These are phyloP conservation scores for Dryobates pubescens DNA, from an alignment of 2,797 vertebrate species.

Conservation along the genomic window DNA sequence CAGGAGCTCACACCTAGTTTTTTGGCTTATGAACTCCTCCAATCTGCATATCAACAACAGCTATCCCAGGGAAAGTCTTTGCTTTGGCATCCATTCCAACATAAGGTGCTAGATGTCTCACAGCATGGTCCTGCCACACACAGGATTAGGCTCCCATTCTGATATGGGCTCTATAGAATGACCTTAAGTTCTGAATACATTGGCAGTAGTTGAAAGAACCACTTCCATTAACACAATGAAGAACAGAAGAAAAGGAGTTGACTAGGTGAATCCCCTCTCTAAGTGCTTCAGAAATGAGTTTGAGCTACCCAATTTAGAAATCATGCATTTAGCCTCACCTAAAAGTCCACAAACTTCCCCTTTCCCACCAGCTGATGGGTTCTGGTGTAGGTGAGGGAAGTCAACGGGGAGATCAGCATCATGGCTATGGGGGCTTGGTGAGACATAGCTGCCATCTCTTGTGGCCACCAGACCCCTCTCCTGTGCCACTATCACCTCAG, in stretches of 20 bases:
- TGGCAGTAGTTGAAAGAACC: background rate
- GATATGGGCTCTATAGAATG: background rate
- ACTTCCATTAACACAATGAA: background rate
- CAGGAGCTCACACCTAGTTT: background rate
- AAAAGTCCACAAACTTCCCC: background rate
- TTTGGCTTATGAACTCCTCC: rapidly evolving
- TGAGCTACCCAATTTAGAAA: background rate
- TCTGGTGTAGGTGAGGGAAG: background rate
- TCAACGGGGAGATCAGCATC: background rate
- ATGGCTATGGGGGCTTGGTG: rapidly evolving
- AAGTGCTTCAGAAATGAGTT: background rate
- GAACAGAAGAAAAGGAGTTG: background rate
- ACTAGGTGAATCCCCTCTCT: background rate
- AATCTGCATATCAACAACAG: rapidly evolving
- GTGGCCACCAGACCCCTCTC: background rate
- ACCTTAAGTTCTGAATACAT: background rate
- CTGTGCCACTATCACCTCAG: background rate
- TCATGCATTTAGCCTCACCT: background rate
- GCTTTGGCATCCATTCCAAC: background rate
- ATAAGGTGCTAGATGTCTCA: rapidly evolving
- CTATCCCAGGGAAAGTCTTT: background rate
- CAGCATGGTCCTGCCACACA: background rate
- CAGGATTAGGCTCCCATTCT: background rate
- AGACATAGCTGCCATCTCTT: background rate
- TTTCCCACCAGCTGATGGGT: rapidly evolving